Conservation (phyloP, 2,113 vertebrate species). For the Acanthochromis polyacanthus region DNA sequence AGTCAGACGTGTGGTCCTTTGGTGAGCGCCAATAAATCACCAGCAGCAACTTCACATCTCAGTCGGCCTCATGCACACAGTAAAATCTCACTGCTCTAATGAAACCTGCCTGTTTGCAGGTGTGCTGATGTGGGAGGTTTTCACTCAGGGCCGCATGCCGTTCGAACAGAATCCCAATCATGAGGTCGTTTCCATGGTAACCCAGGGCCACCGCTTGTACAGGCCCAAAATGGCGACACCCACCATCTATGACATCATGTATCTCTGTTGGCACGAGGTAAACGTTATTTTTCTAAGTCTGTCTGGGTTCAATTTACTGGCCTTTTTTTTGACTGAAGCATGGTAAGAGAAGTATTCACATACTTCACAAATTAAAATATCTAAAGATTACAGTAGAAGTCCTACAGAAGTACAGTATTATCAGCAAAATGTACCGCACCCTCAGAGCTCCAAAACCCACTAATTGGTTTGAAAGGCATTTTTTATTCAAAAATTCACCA, state of each 20-base stretch:
- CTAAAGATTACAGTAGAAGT: no score
- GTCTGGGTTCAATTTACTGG: no score
- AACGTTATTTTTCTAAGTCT: background rate
- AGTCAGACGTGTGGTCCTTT: conserved; percentile 95
- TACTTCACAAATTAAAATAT: no score
- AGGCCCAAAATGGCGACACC: conserved; percentile 88
- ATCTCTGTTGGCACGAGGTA: conserved; percentile 94
- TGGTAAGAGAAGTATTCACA: no score
- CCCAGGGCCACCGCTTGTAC: conserved; percentile 90
- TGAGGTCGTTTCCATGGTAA: conserved; percentile 93
- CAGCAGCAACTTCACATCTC: no score
- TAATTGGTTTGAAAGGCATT: no score
- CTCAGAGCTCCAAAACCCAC: no score
- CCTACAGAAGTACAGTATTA: no score
- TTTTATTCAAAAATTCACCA: no score
- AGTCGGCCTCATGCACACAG: no score
- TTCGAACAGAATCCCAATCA: conserved; percentile 92
- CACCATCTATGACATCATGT: conserved; percentile 91
- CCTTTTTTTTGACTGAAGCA: no score
- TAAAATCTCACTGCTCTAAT: background rate
- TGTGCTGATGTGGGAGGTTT: conserved; percentile 97
- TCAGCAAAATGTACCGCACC: no score
- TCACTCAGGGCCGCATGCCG: conserved; percentile 94
- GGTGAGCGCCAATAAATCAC: conserved; percentile 81
- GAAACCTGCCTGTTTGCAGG: conserved; percentile 75